A percentile compares a stretch with the other conserved stretches of the same genome.
phyloP scores from a whole-genome alignment of 2,888 invertebrate species.

The Nasonia oneida region DNA sequence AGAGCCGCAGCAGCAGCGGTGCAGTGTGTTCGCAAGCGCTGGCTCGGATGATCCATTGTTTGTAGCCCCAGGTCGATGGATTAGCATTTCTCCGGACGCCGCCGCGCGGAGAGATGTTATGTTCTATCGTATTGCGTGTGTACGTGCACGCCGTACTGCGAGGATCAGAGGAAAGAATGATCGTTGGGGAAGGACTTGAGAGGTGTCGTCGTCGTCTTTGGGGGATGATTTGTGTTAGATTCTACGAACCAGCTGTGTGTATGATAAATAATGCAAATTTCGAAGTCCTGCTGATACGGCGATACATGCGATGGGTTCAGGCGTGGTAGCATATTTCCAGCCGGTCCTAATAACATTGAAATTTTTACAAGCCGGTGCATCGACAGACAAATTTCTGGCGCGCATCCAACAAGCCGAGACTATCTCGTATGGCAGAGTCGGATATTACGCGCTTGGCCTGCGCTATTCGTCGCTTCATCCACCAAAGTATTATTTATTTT shows the following conservation, averaged over 20 bases:
- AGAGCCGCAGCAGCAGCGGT: background rate
- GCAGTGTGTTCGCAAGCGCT: background rate
- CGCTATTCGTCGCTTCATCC: slow-evolving; percentile 9
- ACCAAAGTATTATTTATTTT: slow-evolving; percentile 44
- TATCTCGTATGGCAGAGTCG: slow-evolving; percentile 38
- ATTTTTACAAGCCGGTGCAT: slow-evolving; percentile 68
- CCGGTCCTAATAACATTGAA: slow-evolving; percentile 67
- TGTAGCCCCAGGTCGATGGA: slow-evolving; percentile 10
- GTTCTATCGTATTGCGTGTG: background rate
- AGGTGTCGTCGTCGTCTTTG: background rate
- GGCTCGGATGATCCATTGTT: slow-evolving; percentile 17
- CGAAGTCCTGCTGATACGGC: background rate
- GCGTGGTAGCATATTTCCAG: slow-evolving; percentile 42
- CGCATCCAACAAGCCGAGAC: slow-evolving; percentile 59
- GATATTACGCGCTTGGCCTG: slow-evolving; percentile 26
- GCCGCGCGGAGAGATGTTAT: background rate
- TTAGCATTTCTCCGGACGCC: background rate
- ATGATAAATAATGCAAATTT: background rate
- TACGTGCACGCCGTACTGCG: background rate
- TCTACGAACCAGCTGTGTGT: background rate
- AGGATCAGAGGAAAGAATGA: slow-evolving; percentile 1
- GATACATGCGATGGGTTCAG: background rate
- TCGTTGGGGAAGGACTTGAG: background rate
- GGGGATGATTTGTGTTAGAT: background rate
- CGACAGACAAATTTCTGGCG: slow-evolving; percentile 68